phyloP scores from a whole-genome alignment of 1,140 invertebrate genomes.

The Notospermus geniculatus region DNA sequence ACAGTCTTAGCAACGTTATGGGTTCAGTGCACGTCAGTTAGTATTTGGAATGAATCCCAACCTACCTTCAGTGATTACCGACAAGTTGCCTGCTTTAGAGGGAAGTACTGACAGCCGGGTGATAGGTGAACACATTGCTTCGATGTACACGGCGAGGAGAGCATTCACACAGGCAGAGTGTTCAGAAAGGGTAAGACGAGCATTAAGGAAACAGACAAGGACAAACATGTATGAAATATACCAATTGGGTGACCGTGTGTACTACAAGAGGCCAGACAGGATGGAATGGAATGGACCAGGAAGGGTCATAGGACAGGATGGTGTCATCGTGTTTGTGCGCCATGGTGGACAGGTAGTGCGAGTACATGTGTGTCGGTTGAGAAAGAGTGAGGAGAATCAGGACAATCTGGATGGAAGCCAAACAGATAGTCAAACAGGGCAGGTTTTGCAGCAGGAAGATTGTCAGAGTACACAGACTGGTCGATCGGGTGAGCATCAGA shows the following conservation, averaged over 20 bases:
- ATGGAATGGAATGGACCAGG: constrained; percentile 10
- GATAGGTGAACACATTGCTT: constrained; percentile 4
- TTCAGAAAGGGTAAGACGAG: too few relatives aligned
- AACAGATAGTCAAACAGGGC: too few relatives aligned
- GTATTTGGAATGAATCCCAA: constrained; percentile 9
- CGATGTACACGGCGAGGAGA: not conserved
- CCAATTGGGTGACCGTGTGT: not conserved
- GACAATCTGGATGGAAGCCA: too few relatives aligned
- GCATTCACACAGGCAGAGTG: not conserved
- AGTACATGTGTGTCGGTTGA: too few relatives aligned
- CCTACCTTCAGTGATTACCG: not conserved
- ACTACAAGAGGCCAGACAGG: constrained; percentile 1
- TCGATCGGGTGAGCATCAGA: too few relatives aligned
- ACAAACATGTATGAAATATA: not conserved
- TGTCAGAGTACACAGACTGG: too few relatives aligned
- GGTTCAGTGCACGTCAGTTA: constrained; percentile 5
- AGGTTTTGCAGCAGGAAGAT: too few relatives aligned
- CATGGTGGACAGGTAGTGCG: too few relatives aligned
- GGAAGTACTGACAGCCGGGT: not conserved
- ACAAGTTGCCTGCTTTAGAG: constrained; percentile 1
- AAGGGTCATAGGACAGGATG: constrained; percentile 9
- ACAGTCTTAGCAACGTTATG: too few relatives aligned
- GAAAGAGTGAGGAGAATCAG: too few relatives aligned
- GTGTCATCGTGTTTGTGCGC: constrained; percentile 2
- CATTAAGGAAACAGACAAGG: not conserved